Evolutionary conservation across 1,140 invertebrate genomes (phyloP), one percentile per base, ranked within the genome.

Genomic region (Aphelinus atriplicis): DNA sequence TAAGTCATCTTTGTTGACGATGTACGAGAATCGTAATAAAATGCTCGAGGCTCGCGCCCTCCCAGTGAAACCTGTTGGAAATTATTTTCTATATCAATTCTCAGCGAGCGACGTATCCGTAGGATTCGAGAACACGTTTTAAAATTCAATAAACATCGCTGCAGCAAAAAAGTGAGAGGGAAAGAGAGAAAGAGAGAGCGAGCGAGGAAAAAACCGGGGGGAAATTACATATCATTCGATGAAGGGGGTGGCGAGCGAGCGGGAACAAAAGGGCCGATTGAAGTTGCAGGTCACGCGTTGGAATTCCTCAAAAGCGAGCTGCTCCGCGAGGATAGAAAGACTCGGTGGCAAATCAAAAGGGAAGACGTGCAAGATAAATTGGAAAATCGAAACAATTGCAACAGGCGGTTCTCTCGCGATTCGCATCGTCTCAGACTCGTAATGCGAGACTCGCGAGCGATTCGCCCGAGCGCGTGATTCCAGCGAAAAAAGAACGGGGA

Each of bases 361-460:
- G 55, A 57, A 53, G 69, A 51, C 48, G 43, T 46, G 53, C 43
- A 58, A 73, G 66, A 66, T 73, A 73, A 73, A 73, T 73, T 73
- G 71, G 56, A 73, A 66, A 66, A 73, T 73, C 47, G 71, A 73
- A 73, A 73, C 71, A 73, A 73, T 73, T 45, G 63, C 26, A 26
- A 26, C 26, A 26, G 4, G 2, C 56, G 7, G 43, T 71, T 66
- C 64, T 53, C 26, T 66, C 26, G 64, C 64, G 4, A 67, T n/a
- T 47, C 43, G 7, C 65, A 66, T 42, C 26, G 26, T 42, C 26
- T 26, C 26, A 26, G 26, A 26, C 26, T 26, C 26, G 48, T 43
- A 26, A 70, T 48, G 58, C 42, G 46, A 43, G n/a, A 65, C 45
- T 64, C 60, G 46, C n/a, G 56, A 7, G 57, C 5, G n/a, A 10